phyloP scores from a whole-genome alignment of 2,888 invertebrate genomes.

The Hedya salicella region DNA sequence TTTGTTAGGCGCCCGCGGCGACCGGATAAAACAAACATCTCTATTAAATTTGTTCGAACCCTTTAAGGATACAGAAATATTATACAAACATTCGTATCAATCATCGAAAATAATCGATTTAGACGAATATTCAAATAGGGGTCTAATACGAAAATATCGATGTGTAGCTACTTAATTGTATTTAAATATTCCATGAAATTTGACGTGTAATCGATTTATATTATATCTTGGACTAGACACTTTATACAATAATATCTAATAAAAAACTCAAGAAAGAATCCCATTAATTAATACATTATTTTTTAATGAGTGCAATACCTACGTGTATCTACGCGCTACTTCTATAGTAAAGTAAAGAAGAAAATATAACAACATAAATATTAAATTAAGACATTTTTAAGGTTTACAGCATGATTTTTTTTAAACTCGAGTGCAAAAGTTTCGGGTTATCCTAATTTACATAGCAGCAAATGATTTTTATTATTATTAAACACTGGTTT shows the following conservation, averaged over 20 bases:
- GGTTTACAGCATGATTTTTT: no score
- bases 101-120: slow-evolving; percentile 75
- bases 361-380: no score
- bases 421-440: no score
- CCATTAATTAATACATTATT: no score
- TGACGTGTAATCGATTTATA: neutral
- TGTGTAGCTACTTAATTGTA: neutral
- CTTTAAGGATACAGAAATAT: slow-evolving; percentile 62
- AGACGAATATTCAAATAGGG: slow-evolving; percentile 64
- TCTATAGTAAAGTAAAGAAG: no score
- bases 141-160: slow-evolving; percentile 60
- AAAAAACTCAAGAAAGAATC: no score
- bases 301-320: no score
- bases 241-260: neutral
- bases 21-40: slow-evolving; percentile 79
- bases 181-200: neutral
- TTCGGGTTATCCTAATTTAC: no score
- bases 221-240: neutral
- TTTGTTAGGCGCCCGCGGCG: slow-evolving; percentile 74
- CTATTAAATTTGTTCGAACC: slow-evolving; percentile 72
- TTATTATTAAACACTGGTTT: no score
- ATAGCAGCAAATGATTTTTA: no score
- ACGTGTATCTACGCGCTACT: no score
- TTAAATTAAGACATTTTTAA: no score
- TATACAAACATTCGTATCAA: slow-evolving; percentile 71